Base-by-base conservation (phyloP, 1,140 invertebrate genomes). In the Calephelis virginiensis region DNA sequence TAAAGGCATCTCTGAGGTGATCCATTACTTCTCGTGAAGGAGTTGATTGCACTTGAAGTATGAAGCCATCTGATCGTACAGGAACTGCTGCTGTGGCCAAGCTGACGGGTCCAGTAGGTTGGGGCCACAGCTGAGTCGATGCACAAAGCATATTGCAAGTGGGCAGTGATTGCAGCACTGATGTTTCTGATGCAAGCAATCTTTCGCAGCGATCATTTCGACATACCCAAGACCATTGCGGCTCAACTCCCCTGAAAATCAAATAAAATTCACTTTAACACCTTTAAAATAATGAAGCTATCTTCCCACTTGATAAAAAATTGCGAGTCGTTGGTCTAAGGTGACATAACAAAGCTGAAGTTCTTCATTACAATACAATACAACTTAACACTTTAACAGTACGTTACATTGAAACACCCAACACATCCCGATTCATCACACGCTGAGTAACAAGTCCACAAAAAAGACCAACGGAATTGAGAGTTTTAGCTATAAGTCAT, bases 81-180 rank as follows among this genome's bases (percentile, higher is more conserved):
- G 85, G 83, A 6, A 91, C 76, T 8, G 91, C 89, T 43, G 82
- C 83, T 17, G 90, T 91, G 63, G 91, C 92, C 4, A 93, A 77
- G 63, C 87, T 92, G 45, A 92, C 90, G 6, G 92, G 88, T 0
- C 92, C 92, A 0, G 92, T 93, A 43, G 92, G 92, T 71, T 92
- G 91, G 12, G 92, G 92, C 92, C 92, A 93, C 17, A 93, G 81
- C 72, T 93, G 92, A 6, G 92, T 92, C n/a, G 91, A 92, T 28
- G 92, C 90, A 73, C 92, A 93, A 12, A 92, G 80, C 92, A 93
- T 93, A 77, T 92, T 93, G 86, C 92, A 93, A 13, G 92, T 92
- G 6, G 80, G 80, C 45, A 93, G 80, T 7, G 92, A 92, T 67
- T 89, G 88, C n/a, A 87, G 72, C 14, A 78, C 68, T 4, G 71